These are phyloP conservation scores for Lithophane semibrunnea DNA, from an alignment of 2,888 invertebrate species.

Conservation along the genomic window DNA sequence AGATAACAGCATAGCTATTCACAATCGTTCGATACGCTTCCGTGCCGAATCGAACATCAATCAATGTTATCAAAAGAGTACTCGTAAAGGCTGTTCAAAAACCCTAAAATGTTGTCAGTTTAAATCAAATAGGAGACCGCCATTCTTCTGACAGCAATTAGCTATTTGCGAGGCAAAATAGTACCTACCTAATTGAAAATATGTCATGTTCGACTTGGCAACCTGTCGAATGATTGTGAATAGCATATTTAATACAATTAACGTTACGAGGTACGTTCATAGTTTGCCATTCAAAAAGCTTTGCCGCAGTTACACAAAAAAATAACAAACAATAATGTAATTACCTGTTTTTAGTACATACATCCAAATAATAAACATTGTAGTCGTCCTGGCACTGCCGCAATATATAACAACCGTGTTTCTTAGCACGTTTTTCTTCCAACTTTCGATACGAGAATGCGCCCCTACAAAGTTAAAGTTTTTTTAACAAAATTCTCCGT, in stretches of 20 bases:
- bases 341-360: conserved; percentile 93
- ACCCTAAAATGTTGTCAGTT: no score
- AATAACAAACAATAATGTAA: neutral
- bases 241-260: neutral
- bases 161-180: no score
- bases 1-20: neutral
- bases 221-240: no score
- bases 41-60: no score
- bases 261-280: no score
- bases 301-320: neutral
- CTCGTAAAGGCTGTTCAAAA: no score
- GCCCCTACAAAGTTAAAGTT: conserved; percentile 89
- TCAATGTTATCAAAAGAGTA: no score
- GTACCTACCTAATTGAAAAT: no score
- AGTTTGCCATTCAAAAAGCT: neutral
- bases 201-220: no score
- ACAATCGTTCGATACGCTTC: no score
- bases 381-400: conserved; percentile 95
- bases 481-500: conserved; percentile 51
- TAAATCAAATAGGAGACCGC: no score
- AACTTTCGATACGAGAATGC: conserved; percentile 96
- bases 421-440: conserved; percentile 94
- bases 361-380: conserved; percentile 95
- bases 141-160: no score
- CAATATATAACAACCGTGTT: conserved; percentile 95